Evolutionary conservation across 2,888 invertebrate genomes (phyloP).

Genomic region (Epinotia brunnichana): DNA sequence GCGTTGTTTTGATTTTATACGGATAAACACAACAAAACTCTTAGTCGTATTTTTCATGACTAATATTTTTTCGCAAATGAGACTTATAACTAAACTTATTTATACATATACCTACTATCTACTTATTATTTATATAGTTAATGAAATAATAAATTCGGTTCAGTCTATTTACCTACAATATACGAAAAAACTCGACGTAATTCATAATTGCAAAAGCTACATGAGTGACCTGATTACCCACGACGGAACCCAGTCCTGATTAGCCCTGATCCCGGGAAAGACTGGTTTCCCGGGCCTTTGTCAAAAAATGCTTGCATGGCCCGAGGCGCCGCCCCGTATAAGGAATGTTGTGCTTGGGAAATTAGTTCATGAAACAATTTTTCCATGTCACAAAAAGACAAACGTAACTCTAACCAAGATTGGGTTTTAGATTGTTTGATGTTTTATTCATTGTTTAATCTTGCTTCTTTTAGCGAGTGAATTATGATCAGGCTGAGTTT

Average conservation of each 20-base stretch:
- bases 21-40: no score
- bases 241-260: constrained; percentile 27
- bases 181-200: not conserved
- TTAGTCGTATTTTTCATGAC: no score
- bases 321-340: constrained; percentile 70
- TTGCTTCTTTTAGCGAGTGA: constrained; percentile 21
- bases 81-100: no score
- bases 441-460: constrained; percentile 36
- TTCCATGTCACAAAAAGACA: constrained; percentile 60
- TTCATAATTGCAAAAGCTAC: not conserved
- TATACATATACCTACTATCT: no score
- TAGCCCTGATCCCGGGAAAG: no score
- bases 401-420: constrained; percentile 49
- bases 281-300: constrained; percentile 61
- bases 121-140: no score
- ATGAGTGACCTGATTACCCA: not conserved
- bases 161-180: not conserved
- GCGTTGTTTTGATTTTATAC: no score
- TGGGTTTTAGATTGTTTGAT: constrained; percentile 36
- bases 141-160: no score
- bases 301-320: constrained; percentile 73
- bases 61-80: no score
- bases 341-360: constrained; percentile 79
- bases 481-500: constrained; percentile 19
- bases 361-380: constrained; percentile 80